phyloP scores from a whole-genome alignment of 1,140 invertebrate genomes.

The Leptinotarsa texana region DNA sequence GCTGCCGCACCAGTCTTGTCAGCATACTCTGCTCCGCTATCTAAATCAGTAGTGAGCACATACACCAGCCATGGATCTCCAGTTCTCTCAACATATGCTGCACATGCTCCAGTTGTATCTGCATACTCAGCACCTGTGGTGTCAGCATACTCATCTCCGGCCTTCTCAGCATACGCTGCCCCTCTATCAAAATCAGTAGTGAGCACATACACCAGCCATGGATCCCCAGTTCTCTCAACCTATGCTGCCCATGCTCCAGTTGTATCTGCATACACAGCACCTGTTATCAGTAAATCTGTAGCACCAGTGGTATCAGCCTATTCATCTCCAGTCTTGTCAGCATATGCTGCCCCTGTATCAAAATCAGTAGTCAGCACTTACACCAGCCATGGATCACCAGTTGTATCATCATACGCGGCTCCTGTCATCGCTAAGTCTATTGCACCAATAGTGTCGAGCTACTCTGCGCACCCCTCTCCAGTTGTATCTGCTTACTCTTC shows the following conservation, averaged over 20 bases:
- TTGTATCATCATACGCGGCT: neutral
- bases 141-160: neutral
- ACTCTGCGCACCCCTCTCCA: neutral
- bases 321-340: neutral
- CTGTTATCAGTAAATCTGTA: neutral
- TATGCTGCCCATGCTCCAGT: neutral
- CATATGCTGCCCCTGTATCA: slow-evolving; percentile 21
- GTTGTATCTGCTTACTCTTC: neutral
- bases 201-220: slow-evolving; percentile 8
- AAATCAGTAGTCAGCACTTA: neutral
- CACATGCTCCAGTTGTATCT: neutral
- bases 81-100: neutral
- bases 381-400: slow-evolving; percentile 6
- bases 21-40: slow-evolving; percentile 21
- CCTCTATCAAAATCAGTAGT: slow-evolving; percentile 1
- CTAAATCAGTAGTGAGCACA: slow-evolving; percentile 4
- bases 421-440: neutral
- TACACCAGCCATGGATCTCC: neutral
- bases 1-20: slow-evolving; percentile 56
- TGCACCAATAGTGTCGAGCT: neutral
- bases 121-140: neutral
- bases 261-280: slow-evolving; percentile 8
- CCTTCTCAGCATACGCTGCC: neutral
- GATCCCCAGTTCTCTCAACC: neutral
- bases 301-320: neutral